Base-by-base conservation (phyloP, 2,888 invertebrate species). In the Boloria selene region DNA sequence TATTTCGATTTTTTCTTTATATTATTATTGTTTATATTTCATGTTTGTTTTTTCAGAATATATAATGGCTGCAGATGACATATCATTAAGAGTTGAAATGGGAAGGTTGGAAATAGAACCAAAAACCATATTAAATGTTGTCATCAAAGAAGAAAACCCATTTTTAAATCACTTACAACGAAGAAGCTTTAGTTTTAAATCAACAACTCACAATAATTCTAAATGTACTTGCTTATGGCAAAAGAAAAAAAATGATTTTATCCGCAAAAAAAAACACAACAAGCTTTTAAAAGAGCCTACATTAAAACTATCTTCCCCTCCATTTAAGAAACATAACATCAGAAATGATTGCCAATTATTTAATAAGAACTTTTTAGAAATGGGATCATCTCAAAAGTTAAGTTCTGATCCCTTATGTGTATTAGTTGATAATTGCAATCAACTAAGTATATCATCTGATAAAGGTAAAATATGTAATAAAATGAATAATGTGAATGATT, bases 101-200 rank as follows among this genome's bases (percentile, higher is more conserved):
- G 90, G 88, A 70, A 93, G 91, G 77, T 79, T 94, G 70, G 93
- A 94, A 86, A 94, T 94, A 78, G 93, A 93, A 73, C 88, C 92
- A 38, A 76, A 80, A 52, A 85, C 88, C 79, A 64, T 76, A 47
- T 78, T 74, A 68, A 80, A 80, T 69, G 77, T 65, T 52, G 45
- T 69, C 4, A 38, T 38, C 31, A 82, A 73, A 67, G 82, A 83
- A 73, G 85, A 86, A 65, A 89, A 90, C 69, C 88, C 89, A 53
- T 88, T 90, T 73, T 73, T 74, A 70, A 77, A 72, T 63, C 71
- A 72, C 44, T 73, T 73, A 61, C 75, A 75, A 26, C 78, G 75
- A 67, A 76, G 68, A 59, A 72, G 66, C 59, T 68, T 70, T 58
- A 67, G 71, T 44, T 72, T 77, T 64, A 81, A 74, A 74, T 72